Percentiles rank a stretch among this genome's conserved stretches.
phyloP scores from a whole-genome alignment of 1,140 invertebrate genomes.

The Macrostomum lignano region DNA sequence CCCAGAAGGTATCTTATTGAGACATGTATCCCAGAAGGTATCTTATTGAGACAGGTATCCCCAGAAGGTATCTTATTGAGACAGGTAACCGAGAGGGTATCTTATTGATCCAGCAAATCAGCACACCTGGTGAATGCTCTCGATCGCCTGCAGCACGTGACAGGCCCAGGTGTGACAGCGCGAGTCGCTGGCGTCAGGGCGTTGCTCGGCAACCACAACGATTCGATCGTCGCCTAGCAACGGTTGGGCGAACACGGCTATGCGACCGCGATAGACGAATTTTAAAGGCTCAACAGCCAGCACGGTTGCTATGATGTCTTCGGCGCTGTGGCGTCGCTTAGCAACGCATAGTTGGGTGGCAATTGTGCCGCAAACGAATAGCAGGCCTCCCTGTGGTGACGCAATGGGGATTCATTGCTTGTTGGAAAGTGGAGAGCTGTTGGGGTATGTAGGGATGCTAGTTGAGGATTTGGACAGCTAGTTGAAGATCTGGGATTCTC shows the following conservation, averaged over 20 bases:
- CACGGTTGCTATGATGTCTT: constrained; percentile 95
- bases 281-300: constrained; percentile 96
- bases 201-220: constrained; percentile 86
- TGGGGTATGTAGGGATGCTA: too few relatives aligned
- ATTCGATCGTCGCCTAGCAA: constrained; percentile 85
- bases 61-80: too few relatives aligned
- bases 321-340: constrained; percentile 82
- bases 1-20: too few relatives aligned
- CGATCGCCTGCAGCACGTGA: constrained; percentile 81
- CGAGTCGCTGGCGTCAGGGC: constrained; percentile 89
- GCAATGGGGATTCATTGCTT: too few relatives aligned
- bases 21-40: too few relatives aligned
- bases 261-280: constrained; percentile 74
- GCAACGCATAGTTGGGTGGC: constrained; percentile 94
- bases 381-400: constrained; percentile 71
- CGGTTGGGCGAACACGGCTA: constrained; percentile 81
- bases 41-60: too few relatives aligned
- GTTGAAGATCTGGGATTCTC: too few relatives aligned
- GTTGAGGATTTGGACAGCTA: too few relatives aligned
- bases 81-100: too few relatives aligned
- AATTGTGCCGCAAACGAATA: constrained; percentile 87
- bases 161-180: constrained; percentile 99
- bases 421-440: too few relatives aligned
- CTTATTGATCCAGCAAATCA: too few relatives aligned
- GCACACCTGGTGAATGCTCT: constrained; percentile 98